Conservation (phyloP, 2,797 vertebrate species). For the Peromyscus attwateri region DNA sequence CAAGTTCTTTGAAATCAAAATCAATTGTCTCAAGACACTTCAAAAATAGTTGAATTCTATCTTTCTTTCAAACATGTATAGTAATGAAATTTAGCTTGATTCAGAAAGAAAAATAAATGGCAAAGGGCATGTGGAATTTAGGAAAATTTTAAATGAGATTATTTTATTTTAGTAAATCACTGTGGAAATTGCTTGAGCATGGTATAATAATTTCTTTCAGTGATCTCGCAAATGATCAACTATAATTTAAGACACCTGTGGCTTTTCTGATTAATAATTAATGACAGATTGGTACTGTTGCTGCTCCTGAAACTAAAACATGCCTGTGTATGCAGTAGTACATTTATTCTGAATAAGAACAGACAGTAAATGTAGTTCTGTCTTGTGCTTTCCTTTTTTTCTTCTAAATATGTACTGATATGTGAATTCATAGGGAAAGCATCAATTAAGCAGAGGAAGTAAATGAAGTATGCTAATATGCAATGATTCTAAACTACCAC, state of each 20-base stretch:
- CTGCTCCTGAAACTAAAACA: not conserved
- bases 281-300: not conserved
- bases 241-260: constrained; percentile 34
- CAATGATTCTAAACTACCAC: constrained; percentile 88
- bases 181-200: constrained; percentile 44
- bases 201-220: constrained; percentile 16
- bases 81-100: not conserved
- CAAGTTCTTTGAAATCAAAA: not conserved
- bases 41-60: not conserved
- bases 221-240: not conserved
- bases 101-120: constrained; percentile 35
- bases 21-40: not conserved
- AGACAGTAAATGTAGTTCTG: not conserved
- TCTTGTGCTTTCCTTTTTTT: constrained; percentile 3
- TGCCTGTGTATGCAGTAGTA: not conserved
- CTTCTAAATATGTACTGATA: not conserved
- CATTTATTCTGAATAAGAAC: not conserved
- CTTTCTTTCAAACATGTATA: not conserved
- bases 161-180: constrained; percentile 31
- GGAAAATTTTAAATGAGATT: constrained; percentile 5
- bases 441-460: constrained; percentile 76
- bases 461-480: constrained; percentile 87
- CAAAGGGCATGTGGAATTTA: not conserved
- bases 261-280: constrained; percentile 30
- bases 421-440: constrained; percentile 74